phyloP scores from a whole-genome alignment of 2,797 vertebrate species.

The Clarias laeviceps region DNA sequence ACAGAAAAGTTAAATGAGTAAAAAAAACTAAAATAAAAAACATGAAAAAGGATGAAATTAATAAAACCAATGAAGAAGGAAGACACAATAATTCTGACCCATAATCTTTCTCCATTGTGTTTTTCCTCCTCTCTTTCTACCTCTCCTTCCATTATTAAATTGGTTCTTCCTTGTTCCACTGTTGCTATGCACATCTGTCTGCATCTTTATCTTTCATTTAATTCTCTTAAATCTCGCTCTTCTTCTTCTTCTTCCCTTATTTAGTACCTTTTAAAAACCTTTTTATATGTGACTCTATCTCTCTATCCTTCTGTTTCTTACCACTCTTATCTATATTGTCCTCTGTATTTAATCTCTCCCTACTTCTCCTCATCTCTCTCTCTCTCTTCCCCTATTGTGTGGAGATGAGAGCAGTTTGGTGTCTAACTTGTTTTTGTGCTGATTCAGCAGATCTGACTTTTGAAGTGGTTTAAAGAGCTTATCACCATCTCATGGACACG shows the following conservation, averaged over 20 bases:
- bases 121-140: not conserved
- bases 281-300: not conserved
- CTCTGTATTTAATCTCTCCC: not conserved
- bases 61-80: not conserved
- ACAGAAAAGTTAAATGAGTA: not conserved
- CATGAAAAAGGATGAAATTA: not conserved
- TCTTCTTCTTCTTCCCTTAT: not conserved
- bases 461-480: not conserved
- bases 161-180: not conserved
- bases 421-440: not conserved
- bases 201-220: not conserved
- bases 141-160: not conserved
- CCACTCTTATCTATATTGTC: not conserved
- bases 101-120: not conserved
- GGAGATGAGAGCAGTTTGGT: not conserved
- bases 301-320: not conserved
- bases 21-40: not conserved
- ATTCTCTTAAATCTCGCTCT: not conserved
- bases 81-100: not conserved
- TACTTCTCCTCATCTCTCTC: not conserved
- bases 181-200: not conserved
- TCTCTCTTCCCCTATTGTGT: not conserved
- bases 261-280: not conserved
- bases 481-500: not conserved
- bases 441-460: slow-evolving; percentile 1